Base-by-base conservation (phyloP, 2,888 invertebrate species). In the Mesorhabditis belari region DNA sequence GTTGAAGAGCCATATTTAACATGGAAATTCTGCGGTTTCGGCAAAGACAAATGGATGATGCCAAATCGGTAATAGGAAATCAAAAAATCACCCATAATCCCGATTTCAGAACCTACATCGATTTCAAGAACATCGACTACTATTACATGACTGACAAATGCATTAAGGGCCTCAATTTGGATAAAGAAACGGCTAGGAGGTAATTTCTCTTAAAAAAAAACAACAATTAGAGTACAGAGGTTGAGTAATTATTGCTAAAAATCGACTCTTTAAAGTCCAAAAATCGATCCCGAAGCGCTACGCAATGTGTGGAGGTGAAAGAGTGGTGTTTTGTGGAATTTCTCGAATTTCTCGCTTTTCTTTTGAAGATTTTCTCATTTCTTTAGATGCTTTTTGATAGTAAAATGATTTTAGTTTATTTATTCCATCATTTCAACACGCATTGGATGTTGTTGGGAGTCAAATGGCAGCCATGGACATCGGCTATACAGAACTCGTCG, bases 1-100 rank as follows among this genome's bases (percentile, higher is more conserved):
- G 69, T 77, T 9, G 77, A 77, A 66, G 77, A 77, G 50, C 77
- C 77, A 1, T 77, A 67, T 52, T 52, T 77, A 19, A 77, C 77
- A 0, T 77, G 75, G 76, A 62, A 70, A 24, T 64, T 66, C 51
- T 76, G 76, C 4, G 77, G 77, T 17, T 58, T 71, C 6, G 68
- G 72, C 50, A 68, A 69, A 52, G 57, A 69, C 21, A 70, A 73
- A 68, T 77, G 76, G 69, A 70, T 77, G 29, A 76, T 77, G 77
- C 71, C 76, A 5, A 77, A 77, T 57, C 58, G 68, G 71, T 70
- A 12, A 51, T 3, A 5, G 35, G 17, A 9, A 23, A 12, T 17
- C 17, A 57, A 5, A 24, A 21, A 50, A 19, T 24, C 5, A 17
- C 21, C 6, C 6, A 57, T 23, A n/a, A 61, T 6, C n/a, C 19